A percentile compares a stretch with the other conserved stretches of the same genome.
Evolutionary conservation across 2,888 invertebrate genomes (phyloP).

Genomic region (Clepsis dumicolana): DNA sequence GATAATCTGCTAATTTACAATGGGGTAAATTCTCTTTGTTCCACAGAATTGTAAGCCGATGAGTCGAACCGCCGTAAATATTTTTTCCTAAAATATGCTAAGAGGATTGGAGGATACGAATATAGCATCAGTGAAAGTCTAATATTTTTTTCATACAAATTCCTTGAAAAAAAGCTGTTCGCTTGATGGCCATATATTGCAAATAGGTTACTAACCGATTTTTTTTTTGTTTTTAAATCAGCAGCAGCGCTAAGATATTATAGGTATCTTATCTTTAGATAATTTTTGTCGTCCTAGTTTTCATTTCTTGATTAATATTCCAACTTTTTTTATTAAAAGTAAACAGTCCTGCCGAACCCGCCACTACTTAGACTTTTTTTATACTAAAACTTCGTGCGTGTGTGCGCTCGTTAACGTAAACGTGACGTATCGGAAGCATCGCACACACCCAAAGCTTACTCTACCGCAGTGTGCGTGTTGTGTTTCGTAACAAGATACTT

Average conservation of each 20-base stretch:
- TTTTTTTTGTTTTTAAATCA: too few species aligned
- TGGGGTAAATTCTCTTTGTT: background rate
- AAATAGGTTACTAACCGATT: too few species aligned
- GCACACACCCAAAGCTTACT: background rate
- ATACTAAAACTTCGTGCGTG: background rate
- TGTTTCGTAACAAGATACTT: constrained; percentile 5
- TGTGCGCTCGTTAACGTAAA: background rate
- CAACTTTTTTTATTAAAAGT: background rate
- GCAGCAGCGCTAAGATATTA: too few species aligned
- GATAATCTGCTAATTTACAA: background rate
- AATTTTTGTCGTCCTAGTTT: too few species aligned
- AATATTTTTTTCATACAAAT: too few species aligned
- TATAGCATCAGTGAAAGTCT: background rate
- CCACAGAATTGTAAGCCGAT: background rate
- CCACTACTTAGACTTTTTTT: background rate
- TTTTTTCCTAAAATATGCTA: background rate
- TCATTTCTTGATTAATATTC: background rate
- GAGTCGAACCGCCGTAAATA: background rate
- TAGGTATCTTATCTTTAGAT: too few species aligned
- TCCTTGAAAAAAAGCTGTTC: too few species aligned
- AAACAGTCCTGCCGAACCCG: background rate
- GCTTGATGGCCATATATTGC: too few species aligned
- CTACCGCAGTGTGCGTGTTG: background rate
- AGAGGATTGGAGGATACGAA: background rate
- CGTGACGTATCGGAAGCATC: background rate